These are phyloP conservation scores for Lypha dubia DNA, from an alignment of 2,888 invertebrate genomes.

Conservation along the genomic window DNA sequence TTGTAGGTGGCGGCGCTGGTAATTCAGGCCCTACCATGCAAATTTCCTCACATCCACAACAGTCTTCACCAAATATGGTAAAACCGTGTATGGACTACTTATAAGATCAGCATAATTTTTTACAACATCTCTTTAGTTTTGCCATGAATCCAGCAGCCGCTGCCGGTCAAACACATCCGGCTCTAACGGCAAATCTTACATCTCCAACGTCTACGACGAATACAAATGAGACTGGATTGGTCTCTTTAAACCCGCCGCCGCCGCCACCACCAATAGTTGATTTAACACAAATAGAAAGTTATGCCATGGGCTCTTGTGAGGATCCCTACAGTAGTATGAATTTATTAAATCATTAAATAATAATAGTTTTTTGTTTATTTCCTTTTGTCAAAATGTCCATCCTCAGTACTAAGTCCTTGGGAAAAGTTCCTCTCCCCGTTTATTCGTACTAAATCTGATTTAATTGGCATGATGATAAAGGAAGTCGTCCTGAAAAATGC, in stretches of 20 bases:
- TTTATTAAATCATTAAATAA: constrained; percentile 79
- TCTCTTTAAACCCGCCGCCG: constrained; percentile 63
- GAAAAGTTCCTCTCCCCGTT: constrained; percentile 31
- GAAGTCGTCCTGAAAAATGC: no score
- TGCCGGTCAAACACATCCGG: constrained; percentile 74
- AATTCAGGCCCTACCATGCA: constrained; percentile 78
- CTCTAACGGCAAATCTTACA: constrained; percentile 32
- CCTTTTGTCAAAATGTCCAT: neutral
- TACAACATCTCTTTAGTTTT: constrained; percentile 83
- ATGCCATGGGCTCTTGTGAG: constrained; percentile 65
- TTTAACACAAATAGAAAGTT: constrained; percentile 79
- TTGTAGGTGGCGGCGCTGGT: constrained; percentile 79
- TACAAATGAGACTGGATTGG: constrained; percentile 51
- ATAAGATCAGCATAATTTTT: constrained; percentile 83
- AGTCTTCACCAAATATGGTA: constrained; percentile 82
- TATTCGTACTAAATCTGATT: neutral
- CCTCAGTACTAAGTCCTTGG: constrained; percentile 9
- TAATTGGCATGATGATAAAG: neutral
- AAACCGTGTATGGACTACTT: constrained; percentile 84
- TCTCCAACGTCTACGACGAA: constrained; percentile 53
- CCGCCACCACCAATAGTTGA: constrained; percentile 78
- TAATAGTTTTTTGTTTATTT: neutral
- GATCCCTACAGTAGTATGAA: constrained; percentile 80
- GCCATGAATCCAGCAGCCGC: constrained; percentile 80
- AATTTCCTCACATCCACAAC: constrained; percentile 80